Evolutionary conservation across 2,797 vertebrate species (phyloP).

Genomic region (Pachyuromys duprasi): DNA sequence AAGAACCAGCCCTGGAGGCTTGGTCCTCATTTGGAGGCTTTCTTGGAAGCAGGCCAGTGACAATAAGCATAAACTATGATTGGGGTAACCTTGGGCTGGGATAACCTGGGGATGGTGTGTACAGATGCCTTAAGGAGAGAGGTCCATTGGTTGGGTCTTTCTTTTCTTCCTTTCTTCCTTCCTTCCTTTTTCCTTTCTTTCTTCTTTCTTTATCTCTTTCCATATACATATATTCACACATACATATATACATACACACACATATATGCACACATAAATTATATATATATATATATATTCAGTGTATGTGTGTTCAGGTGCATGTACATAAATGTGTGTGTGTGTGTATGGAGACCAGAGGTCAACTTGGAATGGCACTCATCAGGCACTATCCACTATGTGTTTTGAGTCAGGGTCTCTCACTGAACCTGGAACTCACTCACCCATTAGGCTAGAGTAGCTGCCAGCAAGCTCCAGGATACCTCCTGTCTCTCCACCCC

Average conservation of each 20-base stretch:
- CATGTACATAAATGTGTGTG: background rate
- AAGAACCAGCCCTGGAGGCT: background rate
- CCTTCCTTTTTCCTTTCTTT: background rate
- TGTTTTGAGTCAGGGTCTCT: background rate
- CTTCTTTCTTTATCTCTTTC: too few species aligned
- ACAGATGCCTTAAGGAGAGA: background rate
- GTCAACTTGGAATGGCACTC: background rate
- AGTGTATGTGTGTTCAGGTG: background rate
- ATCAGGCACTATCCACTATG: background rate
- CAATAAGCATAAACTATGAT: background rate
- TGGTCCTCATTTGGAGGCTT: background rate
- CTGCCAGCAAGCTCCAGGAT: background rate
- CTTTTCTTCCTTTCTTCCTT: accelerated
- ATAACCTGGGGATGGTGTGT: background rate
- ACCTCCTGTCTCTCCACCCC: background rate
- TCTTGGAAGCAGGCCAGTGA: background rate
- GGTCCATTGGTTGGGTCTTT: background rate
- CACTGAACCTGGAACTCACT: background rate
- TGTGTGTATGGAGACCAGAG: background rate
- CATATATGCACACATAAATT: background rate
- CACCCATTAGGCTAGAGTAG: background rate
- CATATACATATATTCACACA: background rate
- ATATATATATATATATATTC: background rate
- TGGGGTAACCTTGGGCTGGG: background rate
- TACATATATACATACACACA: background rate